A percentile compares a stretch with the other conserved stretches of the same genome.
These are phyloP conservation scores for Mugil cephalus DNA, from an alignment of 2,113 vertebrate genomes.

Conservation along the genomic window DNA sequence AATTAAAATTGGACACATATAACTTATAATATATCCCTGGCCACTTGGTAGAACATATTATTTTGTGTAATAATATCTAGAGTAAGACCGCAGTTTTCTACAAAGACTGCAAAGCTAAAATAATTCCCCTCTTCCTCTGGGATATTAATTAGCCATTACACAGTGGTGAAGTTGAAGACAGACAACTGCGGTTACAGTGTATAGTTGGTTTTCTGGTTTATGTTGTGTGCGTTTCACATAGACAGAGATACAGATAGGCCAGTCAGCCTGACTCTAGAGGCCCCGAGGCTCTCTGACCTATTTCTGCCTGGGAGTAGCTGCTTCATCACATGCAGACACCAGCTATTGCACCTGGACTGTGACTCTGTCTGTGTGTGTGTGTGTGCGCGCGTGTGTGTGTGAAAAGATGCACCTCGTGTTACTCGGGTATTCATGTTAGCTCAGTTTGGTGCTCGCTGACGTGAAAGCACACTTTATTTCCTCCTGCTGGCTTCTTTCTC, in stretches of 20 bases:
- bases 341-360: conserved; percentile 63
- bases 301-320: conserved; percentile 72
- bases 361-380: conserved; percentile 11
- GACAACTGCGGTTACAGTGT: too few species aligned
- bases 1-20: too few species aligned
- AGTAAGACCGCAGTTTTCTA: too few species aligned
- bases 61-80: too few species aligned
- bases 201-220: too few species aligned
- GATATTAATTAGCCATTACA: too few species aligned
- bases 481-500: conserved; percentile 42
- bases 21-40: too few species aligned
- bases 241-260: conserved; percentile 45
- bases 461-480: conserved; percentile 49
- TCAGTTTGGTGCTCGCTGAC: conserved; percentile 49
- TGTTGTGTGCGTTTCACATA: background rate
- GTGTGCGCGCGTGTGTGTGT: conserved; percentile 7
- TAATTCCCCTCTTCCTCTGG: too few species aligned
- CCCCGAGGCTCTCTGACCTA: conserved; percentile 73
- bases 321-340: conserved; percentile 73
- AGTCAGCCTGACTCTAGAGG: conserved; percentile 52
- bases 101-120: too few species aligned
- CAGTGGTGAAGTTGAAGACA: too few species aligned
- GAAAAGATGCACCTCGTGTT: conserved; percentile 17
- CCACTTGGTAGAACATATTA: too few species aligned
- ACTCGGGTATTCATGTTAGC: conserved; percentile 56